Base-by-base conservation (phyloP, 2,888 invertebrate genomes). In the Exephanes ischioxanthus region DNA sequence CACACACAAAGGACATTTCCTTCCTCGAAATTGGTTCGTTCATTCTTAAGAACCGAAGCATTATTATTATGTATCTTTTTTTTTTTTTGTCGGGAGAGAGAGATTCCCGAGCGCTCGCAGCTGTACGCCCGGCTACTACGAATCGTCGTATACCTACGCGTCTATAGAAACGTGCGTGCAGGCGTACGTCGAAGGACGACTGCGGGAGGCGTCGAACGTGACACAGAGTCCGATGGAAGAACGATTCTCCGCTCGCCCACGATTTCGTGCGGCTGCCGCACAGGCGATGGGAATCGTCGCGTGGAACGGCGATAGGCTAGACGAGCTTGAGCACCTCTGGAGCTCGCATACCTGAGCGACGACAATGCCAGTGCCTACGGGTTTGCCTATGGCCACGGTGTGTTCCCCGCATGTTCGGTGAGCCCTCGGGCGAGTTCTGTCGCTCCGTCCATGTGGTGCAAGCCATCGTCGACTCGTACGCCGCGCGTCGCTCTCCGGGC, bases 281-380 rank as follows among this genome's bases (percentile, higher is more conserved):
- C 51, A 33, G 26, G 1, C 63, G 30, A 16, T 9, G 33, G 30
- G 33, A 63, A 33, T 14, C 5, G 16, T 33, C 33, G 63, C 33
- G 66, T 58, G 48, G 53, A 76, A 45, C 51, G 37, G 37, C 26
- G 33, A 63, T 58, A 67, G 71, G 78, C 76, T 48, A 70, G n/a
- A 68, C 41, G 78, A 79, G 84, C 84, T 48, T 76, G 86, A 88
- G 87, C 85, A 82, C 86, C 88, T 87, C 87, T 86, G 85, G 33
- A 82, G 83, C 79, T 83, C 63, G 88, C 90, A 90, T 91, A 90
- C 90, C 91, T 91, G 91, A 90, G 85, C 91, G 89, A 89, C 91
- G 89, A 89, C 89, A 87, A 87, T 88, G 88, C 87, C 87, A 87
- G 83, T 86, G 86, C 84, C 86, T 85, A 85, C 87, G 88, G 80